Evolutionary conservation across 2,113 vertebrate genomes (phyloP), one percentile per base, ranked within the genome.

Genomic region (Tyrannus savana): DNA sequence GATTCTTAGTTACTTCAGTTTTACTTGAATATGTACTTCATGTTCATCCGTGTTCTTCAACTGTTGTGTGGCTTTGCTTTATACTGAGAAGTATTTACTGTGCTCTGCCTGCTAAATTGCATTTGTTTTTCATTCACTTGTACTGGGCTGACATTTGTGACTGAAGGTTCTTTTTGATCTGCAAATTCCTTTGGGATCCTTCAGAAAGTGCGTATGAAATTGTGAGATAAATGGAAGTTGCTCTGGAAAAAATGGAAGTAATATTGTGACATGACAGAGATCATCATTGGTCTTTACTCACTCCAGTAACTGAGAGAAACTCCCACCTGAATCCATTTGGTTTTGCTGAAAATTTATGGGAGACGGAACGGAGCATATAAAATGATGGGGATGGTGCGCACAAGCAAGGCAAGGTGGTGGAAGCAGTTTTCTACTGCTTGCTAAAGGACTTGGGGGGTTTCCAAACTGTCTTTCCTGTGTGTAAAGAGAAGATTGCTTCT

Each of bases 331-430:
- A 77, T 71, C 42, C 3, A 3, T 74, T 74, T 47, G 39, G 16
- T 75, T 80, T 84, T 74, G 52, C 59, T 89, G 77, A 81, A 74
- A 58, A 62, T 66, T 25, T 31, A 13, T 23, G 47, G 60, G 37
- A 82, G 81, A 13, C 30, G 41, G 47, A 82, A 39, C 56, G 0
- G 1, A 78, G 80, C 63, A 91, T 72, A 75, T 55, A 13, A 3
- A 27, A 19, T 41, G n/a, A 37, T 55, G 24, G 31, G 49, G 41
- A 18, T 44, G 21, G 41, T 60, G 28, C 66, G 52, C 19, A 8
- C 0, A 4, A 41, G n/a, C 8, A 47, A 84, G 44, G 31, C 0
- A 0, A 84, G 31, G 42, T 66, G 44, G 33, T 77, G 33, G 25
- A 69, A 62, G 31, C 23, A 56, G 25, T 42, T 23, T 71, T 84